Conservation (phyloP, 2,888 invertebrate species). For the Eudasyphora cyanicolor region DNA sequence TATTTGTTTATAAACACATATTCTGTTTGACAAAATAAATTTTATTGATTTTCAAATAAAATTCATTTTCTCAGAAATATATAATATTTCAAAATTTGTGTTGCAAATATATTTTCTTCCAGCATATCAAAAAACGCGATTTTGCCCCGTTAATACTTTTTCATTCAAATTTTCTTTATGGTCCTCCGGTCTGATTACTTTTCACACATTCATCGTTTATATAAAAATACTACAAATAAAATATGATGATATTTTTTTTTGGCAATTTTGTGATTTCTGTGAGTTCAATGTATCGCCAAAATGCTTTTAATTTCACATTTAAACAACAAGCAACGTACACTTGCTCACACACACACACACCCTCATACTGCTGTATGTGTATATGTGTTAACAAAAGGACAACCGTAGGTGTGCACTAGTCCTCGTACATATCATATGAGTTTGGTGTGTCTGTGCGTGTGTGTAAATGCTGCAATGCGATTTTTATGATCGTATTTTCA, state of each 20-base stretch:
- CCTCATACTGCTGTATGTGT: neutral
- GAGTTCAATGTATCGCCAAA: conserved; percentile 15
- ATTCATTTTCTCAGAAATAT: too few relatives aligned
- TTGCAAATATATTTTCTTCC: too few relatives aligned
- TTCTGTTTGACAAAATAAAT: too few relatives aligned
- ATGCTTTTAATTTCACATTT: conserved; percentile 18
- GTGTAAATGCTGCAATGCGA: conserved; percentile 32
- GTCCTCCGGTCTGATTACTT: neutral
- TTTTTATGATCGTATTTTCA: conserved; percentile 32
- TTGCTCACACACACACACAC: neutral
- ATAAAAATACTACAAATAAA: conserved; percentile 4
- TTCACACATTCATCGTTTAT: neutral
- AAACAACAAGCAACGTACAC: neutral
- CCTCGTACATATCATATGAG: neutral
- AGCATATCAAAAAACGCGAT: too few relatives aligned
- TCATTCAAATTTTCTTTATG: too few relatives aligned
- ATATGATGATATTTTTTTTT: conserved; percentile 25
- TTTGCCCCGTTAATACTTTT: too few relatives aligned
- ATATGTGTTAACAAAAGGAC: neutral
- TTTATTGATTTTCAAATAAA: too few relatives aligned
- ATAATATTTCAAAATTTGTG: too few relatives aligned
- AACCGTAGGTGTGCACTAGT: neutral
- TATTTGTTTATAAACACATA: too few relatives aligned
- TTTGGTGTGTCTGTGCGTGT: neutral
- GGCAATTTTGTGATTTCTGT: conserved; percentile 31